phyloP scores from a whole-genome alignment of 2,113 vertebrate genomes.

The Ifrita kowaldi region DNA sequence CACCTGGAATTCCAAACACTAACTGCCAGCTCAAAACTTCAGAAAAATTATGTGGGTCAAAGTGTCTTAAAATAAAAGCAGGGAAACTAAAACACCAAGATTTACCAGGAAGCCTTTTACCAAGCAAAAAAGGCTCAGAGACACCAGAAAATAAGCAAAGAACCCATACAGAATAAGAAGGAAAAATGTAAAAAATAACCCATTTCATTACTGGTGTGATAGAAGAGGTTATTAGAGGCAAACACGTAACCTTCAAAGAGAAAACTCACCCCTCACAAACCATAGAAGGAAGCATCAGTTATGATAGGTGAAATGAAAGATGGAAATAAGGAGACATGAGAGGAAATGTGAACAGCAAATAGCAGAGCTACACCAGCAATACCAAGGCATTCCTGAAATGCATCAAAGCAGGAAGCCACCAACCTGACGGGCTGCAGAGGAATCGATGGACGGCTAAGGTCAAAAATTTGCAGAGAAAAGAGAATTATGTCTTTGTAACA shows the following conservation, averaged over 20 bases:
- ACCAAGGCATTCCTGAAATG: background rate
- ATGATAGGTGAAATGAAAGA: conserved; percentile 11
- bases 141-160: background rate
- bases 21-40: background rate
- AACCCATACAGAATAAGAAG: background rate
- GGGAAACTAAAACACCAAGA: background rate
- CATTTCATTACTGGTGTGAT: background rate
- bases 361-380: background rate
- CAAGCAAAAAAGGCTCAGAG: background rate
- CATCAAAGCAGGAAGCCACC: background rate
- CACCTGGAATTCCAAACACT: background rate
- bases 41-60: background rate
- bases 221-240: background rate
- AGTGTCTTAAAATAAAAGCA: background rate
- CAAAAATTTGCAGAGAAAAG: background rate
- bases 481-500: background rate
- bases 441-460: background rate
- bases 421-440: background rate
- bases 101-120: background rate
- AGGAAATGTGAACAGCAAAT: background rate
- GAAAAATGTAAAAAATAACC: background rate
- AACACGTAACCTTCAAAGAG: background rate
- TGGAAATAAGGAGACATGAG: background rate
- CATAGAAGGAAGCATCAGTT: background rate
- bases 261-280: background rate